Evolutionary conservation across 1,140 invertebrate genomes (phyloP), one percentile per base, ranked within the genome.

Genomic region (Dendroctonus ponderosae): DNA sequence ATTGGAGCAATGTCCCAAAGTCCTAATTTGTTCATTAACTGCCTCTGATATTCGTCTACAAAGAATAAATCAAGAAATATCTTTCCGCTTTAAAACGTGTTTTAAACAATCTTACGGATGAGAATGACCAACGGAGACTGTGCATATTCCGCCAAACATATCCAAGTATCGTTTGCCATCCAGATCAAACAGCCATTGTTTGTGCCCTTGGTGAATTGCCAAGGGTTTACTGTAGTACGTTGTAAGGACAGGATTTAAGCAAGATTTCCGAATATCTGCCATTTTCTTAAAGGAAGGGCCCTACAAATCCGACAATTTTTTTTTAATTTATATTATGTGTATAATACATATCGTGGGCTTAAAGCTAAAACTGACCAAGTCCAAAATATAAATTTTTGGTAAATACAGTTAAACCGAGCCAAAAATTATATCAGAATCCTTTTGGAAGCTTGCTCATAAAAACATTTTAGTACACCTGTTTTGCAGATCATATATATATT

Each of bases 111-210:
- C 90, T 89, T 85, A 97, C 93, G 96, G 96, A 84, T 99, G 96
- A 79, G 93, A 97, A 79, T 98, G 96, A 15, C 97, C 97, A n/a
- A 98, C 93, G 57, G 92, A 94, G 38, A 98, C 91, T 0, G 97
- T 99, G 3, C 96, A 95, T 70, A 99, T 97, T 9, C 97, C 97
- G 7, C 87, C 96, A 79, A 97, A 96, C 81, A 97, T 87, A 80
- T 99, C 96, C 37, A 99, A 82, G 80, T 97, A 99, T 73, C 93
- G 82, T 70, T 86, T 88, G 6, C 93, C 93, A 53, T 86, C 82
- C 60, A 92, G 84, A 77, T 98, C 96, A 79, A 87, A 99, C 2
- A 99, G 79, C 89, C 91, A 99, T 79, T 99, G 94, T 85, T 89
- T 93, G 70, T 89, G 82, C 0, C 95, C 96, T 71, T 93, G 88